Base-by-base conservation (phyloP, 2,113 vertebrate species). In the Xerus inauris region DNA sequence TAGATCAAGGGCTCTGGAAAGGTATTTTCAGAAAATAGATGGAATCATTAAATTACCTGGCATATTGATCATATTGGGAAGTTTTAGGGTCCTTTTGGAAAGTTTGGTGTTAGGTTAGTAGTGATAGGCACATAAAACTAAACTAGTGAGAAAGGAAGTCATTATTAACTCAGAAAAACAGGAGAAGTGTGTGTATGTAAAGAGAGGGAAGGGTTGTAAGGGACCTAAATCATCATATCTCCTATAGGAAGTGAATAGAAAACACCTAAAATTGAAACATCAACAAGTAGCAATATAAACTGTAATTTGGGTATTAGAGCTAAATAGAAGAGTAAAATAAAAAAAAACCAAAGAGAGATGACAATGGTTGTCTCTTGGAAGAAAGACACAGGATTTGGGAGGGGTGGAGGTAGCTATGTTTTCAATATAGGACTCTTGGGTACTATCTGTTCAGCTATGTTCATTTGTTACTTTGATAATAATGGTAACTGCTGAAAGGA, bases 101-200 rank as follows among this genome's bases (percentile, higher is more conserved):
- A 75, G 14, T 82, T n/a, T 96, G 32, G 40, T 38, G 38, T 85
- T 93, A 59, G 22, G 77, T 80, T 96, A 40, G 22, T 85, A 96
- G 5, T 76, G 42, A 89, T 62, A 88, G 72, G 14, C 6, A 72
- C 4, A 81, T 22, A 80, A 79, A 89, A 89, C 42, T 79, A 94
- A 94, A 81, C 35, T 54, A 71, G 62, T 75, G 10, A 82, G 89
- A 91, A 89, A 92, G 62, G 24, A 95, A 77, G 65, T 22, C 5
- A 88, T 83, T 73, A 81, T 75, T 64, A 94, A 72, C 17, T 85
- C 42, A 79, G 30, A 71, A 90, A 76, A 81, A 76, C 11, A 40
- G 19, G 40, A 91, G 57, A 82, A 10, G 32, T 47, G 3, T 65
- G 13, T 75, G 47, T 59, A 49, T 54, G 6, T 77, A 71, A 62